phyloP scores from a whole-genome alignment of 1,140 invertebrate genomes.

The Drosophila sturtevanti region DNA sequence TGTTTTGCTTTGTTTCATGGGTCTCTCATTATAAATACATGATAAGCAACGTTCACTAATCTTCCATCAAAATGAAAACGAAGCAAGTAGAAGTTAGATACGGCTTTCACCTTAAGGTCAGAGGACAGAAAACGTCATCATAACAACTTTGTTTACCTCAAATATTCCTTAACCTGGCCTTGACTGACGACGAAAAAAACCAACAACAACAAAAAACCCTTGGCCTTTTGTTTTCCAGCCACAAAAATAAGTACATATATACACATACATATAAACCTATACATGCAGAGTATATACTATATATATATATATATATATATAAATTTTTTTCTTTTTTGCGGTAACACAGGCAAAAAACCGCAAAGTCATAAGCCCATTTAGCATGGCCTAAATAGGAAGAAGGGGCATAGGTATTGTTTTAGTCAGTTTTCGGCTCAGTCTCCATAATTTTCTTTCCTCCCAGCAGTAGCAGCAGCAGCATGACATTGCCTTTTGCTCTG shows the following conservation, averaged over 20 bases:
- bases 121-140: conserved; percentile 52
- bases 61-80: conserved; percentile 33
- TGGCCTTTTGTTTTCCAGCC: conserved; percentile 55
- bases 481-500: conserved; percentile 69
- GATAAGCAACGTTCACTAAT: conserved; percentile 39
- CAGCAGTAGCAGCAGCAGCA: conserved; percentile 10
- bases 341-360: conserved; percentile 54
- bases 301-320: not conserved
- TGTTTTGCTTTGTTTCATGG: conserved; percentile 22
- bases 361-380: conserved; percentile 78
- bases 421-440: conserved; percentile 32
- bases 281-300: not conserved
- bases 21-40: conserved; percentile 67
- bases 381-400: conserved; percentile 16
- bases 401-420: conserved; percentile 46
- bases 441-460: conserved; percentile 14
- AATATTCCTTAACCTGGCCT: conserved; percentile 41
- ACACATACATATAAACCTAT: not conserved
- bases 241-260: conserved; percentile 35
- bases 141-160: conserved; percentile 71
- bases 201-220: conserved; percentile 30
- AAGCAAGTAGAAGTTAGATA: conserved; percentile 27
- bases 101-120: conserved; percentile 10
- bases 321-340: conserved; percentile 12
- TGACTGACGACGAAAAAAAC: conserved; percentile 39